phyloP scores from a whole-genome alignment of 2,888 invertebrate genomes.

The Caenorhabditis angaria region DNA sequence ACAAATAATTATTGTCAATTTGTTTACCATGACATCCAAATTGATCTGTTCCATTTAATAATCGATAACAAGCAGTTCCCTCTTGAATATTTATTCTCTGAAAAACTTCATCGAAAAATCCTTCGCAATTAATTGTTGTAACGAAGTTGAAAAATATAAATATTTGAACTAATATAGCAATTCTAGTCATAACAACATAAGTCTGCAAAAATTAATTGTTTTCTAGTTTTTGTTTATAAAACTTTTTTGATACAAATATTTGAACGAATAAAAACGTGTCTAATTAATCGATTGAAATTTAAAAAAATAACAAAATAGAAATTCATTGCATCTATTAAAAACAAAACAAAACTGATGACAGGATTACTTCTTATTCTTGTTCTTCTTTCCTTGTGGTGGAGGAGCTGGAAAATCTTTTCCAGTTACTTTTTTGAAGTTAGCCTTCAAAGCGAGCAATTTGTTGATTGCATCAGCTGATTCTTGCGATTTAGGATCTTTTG shows the following conservation, averaged over 20 bases:
- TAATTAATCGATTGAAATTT: neutral
- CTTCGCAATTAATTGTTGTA: constrained; percentile 11
- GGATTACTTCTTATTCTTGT: constrained; percentile 19
- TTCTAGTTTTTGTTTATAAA: constrained; percentile 12
- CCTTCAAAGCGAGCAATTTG: constrained; percentile 80
- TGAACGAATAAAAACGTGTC: neutral
- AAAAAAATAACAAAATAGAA: neutral
- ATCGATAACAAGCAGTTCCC: constrained; percentile 80
- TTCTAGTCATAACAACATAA: neutral
- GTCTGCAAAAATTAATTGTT: constrained; percentile 8
- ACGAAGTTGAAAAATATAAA: neutral
- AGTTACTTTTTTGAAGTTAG: constrained; percentile 79
- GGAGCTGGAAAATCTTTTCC: constrained; percentile 77
- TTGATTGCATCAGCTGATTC: constrained; percentile 77
- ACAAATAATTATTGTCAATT: too few species aligned
- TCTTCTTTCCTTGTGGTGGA: constrained; percentile 28
- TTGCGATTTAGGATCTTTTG: constrained; percentile 60
- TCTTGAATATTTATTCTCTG: constrained; percentile 18
- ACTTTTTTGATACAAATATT: neutral
- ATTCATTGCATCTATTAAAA: constrained; percentile 9
- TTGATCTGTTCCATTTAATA: constrained; percentile 92
- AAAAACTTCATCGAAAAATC: constrained; percentile 36
- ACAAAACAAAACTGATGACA: neutral
- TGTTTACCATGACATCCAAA: constrained; percentile 91
- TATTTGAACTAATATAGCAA: neutral